These are phyloP conservation scores for Natator depressus DNA, from an alignment of 2,113 vertebrate species.

Conservation along the genomic window DNA sequence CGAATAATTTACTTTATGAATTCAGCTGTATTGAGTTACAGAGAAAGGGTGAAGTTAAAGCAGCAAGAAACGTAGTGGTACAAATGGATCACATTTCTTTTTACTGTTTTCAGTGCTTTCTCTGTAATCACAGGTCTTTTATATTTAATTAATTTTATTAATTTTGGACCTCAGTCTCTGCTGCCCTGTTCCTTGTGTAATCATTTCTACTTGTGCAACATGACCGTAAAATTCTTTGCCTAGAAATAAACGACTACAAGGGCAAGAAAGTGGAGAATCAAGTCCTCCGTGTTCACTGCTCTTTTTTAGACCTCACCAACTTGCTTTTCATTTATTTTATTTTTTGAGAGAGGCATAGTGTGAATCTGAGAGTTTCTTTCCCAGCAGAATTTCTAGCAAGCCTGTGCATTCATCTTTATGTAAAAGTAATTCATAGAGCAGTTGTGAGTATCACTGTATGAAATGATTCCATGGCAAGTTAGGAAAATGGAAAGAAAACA, in stretches of 20 bases:
- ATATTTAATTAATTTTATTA: neutral
- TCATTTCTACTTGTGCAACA: neutral
- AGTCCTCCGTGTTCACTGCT: neutral
- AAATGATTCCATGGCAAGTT: neutral
- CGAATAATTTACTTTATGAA: neutral
- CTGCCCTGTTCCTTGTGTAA: neutral
- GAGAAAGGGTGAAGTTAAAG: neutral
- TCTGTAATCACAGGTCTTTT: neutral
- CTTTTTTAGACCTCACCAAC: neutral
- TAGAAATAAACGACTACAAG: neutral
- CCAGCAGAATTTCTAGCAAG: neutral
- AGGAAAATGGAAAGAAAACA: neutral
- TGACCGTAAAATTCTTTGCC: neutral
- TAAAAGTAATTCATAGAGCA: neutral
- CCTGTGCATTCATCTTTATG: neutral
- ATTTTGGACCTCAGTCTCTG: rapidly evolving
- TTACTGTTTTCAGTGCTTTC: neutral
- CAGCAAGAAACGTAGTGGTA: neutral
- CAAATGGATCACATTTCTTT: neutral
- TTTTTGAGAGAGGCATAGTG: neutral
- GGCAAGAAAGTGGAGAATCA: neutral
- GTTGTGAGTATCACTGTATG: neutral
- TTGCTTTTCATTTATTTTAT: neutral
- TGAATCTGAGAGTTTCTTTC: neutral
- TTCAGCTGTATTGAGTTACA: neutral